Evolutionary conservation across 2,888 invertebrate genomes (phyloP).

Genomic region (Acleris laterana): DNA sequence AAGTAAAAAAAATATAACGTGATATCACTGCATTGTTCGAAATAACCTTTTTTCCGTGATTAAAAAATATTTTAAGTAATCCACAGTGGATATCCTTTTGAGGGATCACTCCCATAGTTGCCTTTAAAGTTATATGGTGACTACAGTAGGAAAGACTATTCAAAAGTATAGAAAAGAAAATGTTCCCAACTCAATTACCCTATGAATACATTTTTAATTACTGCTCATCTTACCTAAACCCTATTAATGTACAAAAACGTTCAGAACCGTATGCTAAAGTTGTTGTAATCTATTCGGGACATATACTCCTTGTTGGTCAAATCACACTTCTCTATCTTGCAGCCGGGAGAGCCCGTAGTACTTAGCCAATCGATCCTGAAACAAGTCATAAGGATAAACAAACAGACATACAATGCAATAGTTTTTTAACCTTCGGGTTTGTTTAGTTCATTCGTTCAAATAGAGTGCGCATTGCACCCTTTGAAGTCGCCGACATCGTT

Average conservation of each 20-base stretch:
- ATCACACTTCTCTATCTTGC: slow-evolving; percentile 92
- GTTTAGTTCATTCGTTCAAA: too few relatives aligned
- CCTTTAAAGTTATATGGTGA: too few relatives aligned
- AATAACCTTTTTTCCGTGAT: too few relatives aligned
- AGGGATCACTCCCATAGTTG: too few relatives aligned
- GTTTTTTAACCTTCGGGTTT: too few relatives aligned
- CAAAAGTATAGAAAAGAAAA: background rate
- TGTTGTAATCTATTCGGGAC: slow-evolving; percentile 86
- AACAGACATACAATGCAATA: background rate
- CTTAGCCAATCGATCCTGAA: slow-evolving; percentile 93
- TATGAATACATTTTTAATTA: slow-evolving; percentile 2
- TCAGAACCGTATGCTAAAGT: slow-evolving; percentile 93
- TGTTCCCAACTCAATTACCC: background rate
- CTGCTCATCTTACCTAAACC: background rate
- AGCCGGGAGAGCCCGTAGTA: slow-evolving; percentile 92
- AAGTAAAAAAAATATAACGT: background rate
- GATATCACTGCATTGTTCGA: too few relatives aligned
- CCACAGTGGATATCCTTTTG: too few relatives aligned
- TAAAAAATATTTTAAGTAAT: too few relatives aligned
- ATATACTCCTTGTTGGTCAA: slow-evolving; percentile 92
- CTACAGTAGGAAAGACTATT: background rate
- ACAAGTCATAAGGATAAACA: slow-evolving; percentile 39
- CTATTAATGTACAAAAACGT: slow-evolving; percentile 5
- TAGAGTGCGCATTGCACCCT: too few relatives aligned
- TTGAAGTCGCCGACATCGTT: too few relatives aligned